These are phyloP conservation scores for Oedothorax gibbosus DNA, from an alignment of 1,140 invertebrate genomes.

Conservation along the genomic window DNA sequence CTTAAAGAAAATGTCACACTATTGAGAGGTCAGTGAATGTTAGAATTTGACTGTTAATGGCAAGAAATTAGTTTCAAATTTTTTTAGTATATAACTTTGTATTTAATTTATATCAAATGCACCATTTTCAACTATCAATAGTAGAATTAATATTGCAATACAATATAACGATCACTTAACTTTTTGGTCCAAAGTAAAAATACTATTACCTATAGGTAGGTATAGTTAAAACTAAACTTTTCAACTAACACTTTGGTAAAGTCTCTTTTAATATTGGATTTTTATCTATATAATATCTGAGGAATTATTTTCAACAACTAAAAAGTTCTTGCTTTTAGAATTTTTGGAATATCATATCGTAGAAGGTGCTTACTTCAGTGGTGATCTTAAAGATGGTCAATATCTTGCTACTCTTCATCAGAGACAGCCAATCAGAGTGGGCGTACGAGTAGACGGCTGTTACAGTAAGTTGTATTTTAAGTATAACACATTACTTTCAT, in stretches of 20 bases:
- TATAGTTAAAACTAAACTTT: too few relatives aligned
- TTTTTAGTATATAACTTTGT: neutral
- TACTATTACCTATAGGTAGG: too few relatives aligned
- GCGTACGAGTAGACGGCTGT: conserved; percentile 65
- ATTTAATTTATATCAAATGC: too few relatives aligned
- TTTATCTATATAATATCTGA: neutral
- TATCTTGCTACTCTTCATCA: conserved; percentile 64
- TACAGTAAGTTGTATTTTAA: conserved; percentile 54
- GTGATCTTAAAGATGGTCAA: conserved; percentile 64
- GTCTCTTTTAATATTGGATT: too few relatives aligned
- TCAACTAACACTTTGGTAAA: too few relatives aligned
- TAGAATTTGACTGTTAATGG: too few relatives aligned
- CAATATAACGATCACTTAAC: too few relatives aligned
- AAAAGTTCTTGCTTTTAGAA: conserved; percentile 53
- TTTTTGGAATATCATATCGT: conserved; percentile 65
- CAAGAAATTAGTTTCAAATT: too few relatives aligned
- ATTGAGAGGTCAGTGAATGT: conserved; percentile 61
- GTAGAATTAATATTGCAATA: too few relatives aligned
- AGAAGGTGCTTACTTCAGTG: conserved; percentile 63
- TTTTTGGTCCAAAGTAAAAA: too few relatives aligned
- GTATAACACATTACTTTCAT: too few relatives aligned
- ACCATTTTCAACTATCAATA: too few relatives aligned
- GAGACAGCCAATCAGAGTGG: conserved; percentile 61
- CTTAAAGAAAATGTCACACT: conserved; percentile 64
- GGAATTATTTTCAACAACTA: neutral